Base-by-base conservation (phyloP, 1,140 invertebrate species). In the Lepeophtheirus salmonis region DNA sequence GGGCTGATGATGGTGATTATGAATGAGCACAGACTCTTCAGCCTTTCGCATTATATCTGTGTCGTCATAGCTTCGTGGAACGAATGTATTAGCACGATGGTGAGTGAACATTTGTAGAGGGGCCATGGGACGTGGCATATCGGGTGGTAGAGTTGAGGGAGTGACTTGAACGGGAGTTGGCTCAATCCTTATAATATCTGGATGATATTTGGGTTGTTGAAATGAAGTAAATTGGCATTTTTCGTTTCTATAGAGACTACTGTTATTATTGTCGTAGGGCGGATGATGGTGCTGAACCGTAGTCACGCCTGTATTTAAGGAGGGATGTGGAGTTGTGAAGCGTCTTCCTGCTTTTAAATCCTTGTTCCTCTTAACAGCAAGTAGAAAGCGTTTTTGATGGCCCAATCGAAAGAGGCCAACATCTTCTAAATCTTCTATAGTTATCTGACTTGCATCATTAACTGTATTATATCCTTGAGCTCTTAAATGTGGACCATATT, bases 351-450 rank as follows among this genome's bases (percentile, higher is more conserved):
- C 82, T 62, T 83, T 79, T 60, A 95, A 86, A 69, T 95, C 88
- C 73, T 97, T 96, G 14, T 97, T 81, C 71, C 91, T 79, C 71
- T 97, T 97, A 65, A 97, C 95, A 57, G 92, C 94, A 65, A 98
- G 74, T 65, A 94, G 81, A 64, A 98, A 84, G 60, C 64, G 92
- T 77, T 99, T 99, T 72, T 98, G 94, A 72, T 98, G 95, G 21
- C 95, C 95, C 68, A 89, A 72, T 67, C 84, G 81, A 23, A 89
- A 81, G 65, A 98, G 95, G 53, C 95, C 95, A 70, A 97, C 94
- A 68, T 98, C 95, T 75, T 98, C 95, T 65, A 98, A 78, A 75
- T 98, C 95, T 76, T 98, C 95, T 90, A 92, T 97, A 62, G 87
- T 89, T 41, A 97, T 79, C 68, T 95, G 89, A 30, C 86, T 87